phyloP scores from a whole-genome alignment of 2,797 vertebrate genomes.

The Lithobates pipiens region DNA sequence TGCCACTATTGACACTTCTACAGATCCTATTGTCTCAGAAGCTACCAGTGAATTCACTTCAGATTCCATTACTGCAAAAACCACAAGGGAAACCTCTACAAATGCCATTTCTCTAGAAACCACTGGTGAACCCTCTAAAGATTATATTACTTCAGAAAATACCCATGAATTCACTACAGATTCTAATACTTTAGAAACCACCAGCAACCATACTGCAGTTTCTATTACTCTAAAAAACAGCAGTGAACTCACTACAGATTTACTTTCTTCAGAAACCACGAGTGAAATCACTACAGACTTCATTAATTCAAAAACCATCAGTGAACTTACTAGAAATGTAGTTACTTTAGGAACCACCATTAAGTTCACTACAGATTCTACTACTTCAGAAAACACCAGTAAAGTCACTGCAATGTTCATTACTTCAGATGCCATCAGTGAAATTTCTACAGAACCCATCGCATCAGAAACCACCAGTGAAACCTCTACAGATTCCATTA shows the following conservation, averaged over 20 bases:
- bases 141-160: neutral
- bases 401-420: neutral
- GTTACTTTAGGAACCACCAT: neutral
- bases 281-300: neutral
- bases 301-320: neutral
- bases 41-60: neutral
- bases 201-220: neutral
- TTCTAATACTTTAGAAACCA: neutral
- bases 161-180: accelerated
- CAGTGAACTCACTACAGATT: neutral
- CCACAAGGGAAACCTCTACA: neutral
- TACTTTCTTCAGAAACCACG: neutral
- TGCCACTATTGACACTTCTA: no score
- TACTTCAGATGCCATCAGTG: neutral
- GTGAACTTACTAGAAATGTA: neutral
- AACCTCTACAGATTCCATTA: neutral
- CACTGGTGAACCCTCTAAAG: neutral
- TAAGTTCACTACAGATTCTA: neutral
- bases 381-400: neutral
- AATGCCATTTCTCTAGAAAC: neutral
- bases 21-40: neutral
- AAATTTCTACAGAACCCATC: neutral
- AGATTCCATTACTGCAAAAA: neutral
- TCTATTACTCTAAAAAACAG: neutral
- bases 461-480: neutral